Conservation (phyloP, 2,113 vertebrate genomes). For the Chaenocephalus aceratus region DNA sequence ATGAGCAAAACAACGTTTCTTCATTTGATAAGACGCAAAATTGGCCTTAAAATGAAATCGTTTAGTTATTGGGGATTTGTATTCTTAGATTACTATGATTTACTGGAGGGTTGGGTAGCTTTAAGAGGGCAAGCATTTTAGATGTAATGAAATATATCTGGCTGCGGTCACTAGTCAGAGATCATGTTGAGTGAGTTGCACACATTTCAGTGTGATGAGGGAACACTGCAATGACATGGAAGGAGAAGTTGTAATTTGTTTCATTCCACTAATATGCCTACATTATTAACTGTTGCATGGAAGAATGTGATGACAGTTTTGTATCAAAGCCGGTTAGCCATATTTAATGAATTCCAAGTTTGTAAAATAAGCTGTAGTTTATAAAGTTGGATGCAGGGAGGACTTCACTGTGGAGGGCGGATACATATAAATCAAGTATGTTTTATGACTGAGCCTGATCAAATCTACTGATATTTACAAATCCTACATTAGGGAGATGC, state of each 20-base stretch:
- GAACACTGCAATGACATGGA: constrained; percentile 6
- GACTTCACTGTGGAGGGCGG: background rate
- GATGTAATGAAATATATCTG: constrained; percentile 10
- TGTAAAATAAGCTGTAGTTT: background rate
- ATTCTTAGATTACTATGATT: background rate
- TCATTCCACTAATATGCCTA: background rate
- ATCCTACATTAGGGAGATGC: background rate
- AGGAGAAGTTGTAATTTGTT: constrained; percentile 4
- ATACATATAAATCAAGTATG: background rate
- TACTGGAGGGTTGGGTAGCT: background rate
- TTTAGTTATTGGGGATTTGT: constrained; percentile 21
- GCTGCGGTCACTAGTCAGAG: background rate
- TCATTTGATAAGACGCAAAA: constrained; percentile 25
- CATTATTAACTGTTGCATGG: constrained; percentile 5
- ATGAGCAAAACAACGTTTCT: background rate
- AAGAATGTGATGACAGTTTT: background rate
- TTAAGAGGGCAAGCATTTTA: background rate
- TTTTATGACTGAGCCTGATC: background rate
- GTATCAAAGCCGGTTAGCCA: background rate
- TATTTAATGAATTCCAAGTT: background rate
- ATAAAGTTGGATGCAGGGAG: background rate
- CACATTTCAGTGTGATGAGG: constrained; percentile 13
- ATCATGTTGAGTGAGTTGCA: constrained; percentile 4
- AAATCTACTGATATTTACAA: background rate
- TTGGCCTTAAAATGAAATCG: constrained; percentile 31